Conservation (phyloP, 2,113 vertebrate genomes). For the Neopipo cinnamomea region DNA sequence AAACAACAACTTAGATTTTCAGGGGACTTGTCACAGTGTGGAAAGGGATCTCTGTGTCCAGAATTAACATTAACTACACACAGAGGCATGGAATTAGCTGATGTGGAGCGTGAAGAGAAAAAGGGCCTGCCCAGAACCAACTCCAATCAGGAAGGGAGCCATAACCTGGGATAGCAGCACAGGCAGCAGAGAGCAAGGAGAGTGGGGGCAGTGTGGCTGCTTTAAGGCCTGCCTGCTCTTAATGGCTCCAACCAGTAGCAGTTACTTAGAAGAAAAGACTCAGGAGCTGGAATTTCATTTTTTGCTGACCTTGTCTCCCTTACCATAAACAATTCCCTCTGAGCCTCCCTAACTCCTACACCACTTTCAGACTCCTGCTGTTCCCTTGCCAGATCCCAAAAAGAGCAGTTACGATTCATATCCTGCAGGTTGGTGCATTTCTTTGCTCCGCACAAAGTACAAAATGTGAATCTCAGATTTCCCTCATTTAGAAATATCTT, state of each 20-base stretch:
- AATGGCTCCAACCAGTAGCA: neutral
- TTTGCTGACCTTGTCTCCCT: neutral
- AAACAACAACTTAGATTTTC: neutral
- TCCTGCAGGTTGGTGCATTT: neutral
- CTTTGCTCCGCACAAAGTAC: neutral
- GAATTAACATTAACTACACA: neutral
- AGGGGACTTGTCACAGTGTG: neutral
- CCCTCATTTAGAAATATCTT: neutral
- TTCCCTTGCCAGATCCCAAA: neutral
- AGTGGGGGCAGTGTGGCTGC: neutral
- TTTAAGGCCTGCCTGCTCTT: neutral
- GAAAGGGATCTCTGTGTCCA: neutral
- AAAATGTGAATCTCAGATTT: neutral
- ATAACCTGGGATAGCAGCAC: neutral
- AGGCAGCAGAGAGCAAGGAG: neutral
- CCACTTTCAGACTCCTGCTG: accelerated
- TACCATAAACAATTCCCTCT: neutral
- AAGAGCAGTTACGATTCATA: accelerated
- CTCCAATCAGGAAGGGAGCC: neutral
- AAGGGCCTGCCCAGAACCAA: neutral
- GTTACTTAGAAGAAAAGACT: neutral
- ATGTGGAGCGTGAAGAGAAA: neutral
- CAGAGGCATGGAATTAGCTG: neutral
- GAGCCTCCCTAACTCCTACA: neutral
- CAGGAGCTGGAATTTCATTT: neutral